Conservation (phyloP, 2,888 invertebrate species). For the Drosophila eohydei region DNA sequence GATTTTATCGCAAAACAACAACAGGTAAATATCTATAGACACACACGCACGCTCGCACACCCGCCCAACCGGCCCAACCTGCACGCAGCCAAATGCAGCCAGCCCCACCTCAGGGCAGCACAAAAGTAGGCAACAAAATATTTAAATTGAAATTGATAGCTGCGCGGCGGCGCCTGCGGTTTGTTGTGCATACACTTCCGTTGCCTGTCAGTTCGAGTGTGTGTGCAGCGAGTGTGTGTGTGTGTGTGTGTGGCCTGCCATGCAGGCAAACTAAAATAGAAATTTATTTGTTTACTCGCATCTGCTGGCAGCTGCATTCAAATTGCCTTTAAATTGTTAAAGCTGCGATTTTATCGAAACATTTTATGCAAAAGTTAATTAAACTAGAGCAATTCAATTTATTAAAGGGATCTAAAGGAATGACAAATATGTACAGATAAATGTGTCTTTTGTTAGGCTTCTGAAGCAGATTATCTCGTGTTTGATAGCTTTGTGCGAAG, state of each 20-base stretch:
- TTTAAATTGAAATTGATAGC: conserved; percentile 77
- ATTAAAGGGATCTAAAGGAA: not conserved
- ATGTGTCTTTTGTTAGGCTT: not conserved
- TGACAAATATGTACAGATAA: not conserved
- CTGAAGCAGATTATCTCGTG: not conserved
- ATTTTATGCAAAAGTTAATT: not conserved
- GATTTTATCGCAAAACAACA: conserved; percentile 40
- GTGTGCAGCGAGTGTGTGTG: conserved; percentile 13
- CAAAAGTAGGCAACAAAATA: conserved; percentile 63
- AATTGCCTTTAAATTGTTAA: conserved; percentile 36
- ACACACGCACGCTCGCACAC: conserved; percentile 15
- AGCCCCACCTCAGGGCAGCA: conserved; percentile 15
- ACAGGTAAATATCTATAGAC: conserved; percentile 45
- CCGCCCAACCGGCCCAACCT: not conserved
- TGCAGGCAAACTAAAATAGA: conserved; percentile 57
- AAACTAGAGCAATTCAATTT: not conserved
- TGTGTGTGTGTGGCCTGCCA: conserved; percentile 31
- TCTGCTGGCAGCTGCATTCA: conserved; percentile 19
- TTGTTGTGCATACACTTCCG: conserved; percentile 36
- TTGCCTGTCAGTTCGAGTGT: conserved; percentile 21
- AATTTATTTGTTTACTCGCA: conserved; percentile 56
- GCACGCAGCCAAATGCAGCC: conserved; percentile 45
- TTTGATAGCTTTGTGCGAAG: not conserved
- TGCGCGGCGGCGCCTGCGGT: conserved; percentile 54
- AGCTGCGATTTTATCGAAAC: conserved; percentile 9